Evolutionary conservation across 2,888 invertebrate species (phyloP).

Genomic region (Aporophyla nigra): DNA sequence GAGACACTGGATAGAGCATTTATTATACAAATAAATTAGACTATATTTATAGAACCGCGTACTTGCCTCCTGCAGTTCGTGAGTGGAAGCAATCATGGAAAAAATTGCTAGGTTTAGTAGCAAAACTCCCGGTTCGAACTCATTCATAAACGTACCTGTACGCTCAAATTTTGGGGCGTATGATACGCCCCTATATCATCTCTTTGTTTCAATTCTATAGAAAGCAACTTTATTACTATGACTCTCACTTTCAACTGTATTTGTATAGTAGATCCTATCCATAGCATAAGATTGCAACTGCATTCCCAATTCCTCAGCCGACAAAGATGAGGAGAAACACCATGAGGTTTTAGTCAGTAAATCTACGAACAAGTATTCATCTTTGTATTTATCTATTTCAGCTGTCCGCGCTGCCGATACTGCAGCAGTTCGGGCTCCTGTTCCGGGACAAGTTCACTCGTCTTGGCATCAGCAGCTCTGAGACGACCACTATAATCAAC

Average conservation of each 20-base stretch:
- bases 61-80: not conserved
- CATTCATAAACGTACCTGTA: too few relatives aligned
- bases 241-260: not conserved
- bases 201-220: too few relatives aligned
- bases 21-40: slow-evolving; percentile 3
- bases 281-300: too few relatives aligned
- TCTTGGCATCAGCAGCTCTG: slow-evolving; percentile 92
- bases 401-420: slow-evolving; percentile 92
- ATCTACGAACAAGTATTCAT: slow-evolving; percentile 4
- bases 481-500: slow-evolving; percentile 94
- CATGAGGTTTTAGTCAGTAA: not conserved
- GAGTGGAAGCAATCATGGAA: not conserved
- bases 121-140: too few relatives aligned
- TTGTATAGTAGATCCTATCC: too few relatives aligned
- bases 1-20: not conserved
- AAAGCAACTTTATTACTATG: not conserved
- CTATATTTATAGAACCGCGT: not conserved
- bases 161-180: not conserved
- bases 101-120: not conserved
- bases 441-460: slow-evolving; percentile 92
- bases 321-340: too few relatives aligned
- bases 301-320: not conserved
- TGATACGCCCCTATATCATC: too few relatives aligned
- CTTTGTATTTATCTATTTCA: slow-evolving; percentile 78
- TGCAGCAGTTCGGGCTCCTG: slow-evolving; percentile 94